Evolutionary conservation across 2,113 vertebrate genomes (phyloP), one percentile per base, ranked within the genome.

Genomic region (Tenebrosternarchus preto): DNA sequence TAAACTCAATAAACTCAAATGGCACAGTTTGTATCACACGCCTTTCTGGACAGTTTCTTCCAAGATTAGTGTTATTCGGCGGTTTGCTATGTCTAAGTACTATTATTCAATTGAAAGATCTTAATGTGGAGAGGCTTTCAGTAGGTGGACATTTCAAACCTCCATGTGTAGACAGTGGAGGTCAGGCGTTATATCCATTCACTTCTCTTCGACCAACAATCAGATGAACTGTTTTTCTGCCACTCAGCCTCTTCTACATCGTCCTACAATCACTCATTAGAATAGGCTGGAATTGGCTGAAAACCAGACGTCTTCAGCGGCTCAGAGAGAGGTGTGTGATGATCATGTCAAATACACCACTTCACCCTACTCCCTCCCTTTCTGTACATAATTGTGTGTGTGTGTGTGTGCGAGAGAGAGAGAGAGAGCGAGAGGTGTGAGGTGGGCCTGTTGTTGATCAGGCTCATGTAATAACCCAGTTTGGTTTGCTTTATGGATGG

Each of bases 291-390:
- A 76, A 73, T 63, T 77, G 75, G n/a, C n/a, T n/a, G 79, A 61
- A 77, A 39, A 78, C 81, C 79, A 84, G 78, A 77, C 67, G 68
- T 77, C 69, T 78, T 73, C 78, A 78, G 76, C 83, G 70, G 78
- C 69, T 64, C 31, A 7, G 43, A 31, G 63, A 81, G 63, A 78
- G 46, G 66, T 64, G 71, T 71, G 73, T 69, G 78, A 78, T 56
- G 68, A 79, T 79, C 72, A 77, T 72, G 80, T 78, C 83, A 85
- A 80, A 73, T 63, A 50, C 50, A 22, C 60, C 66, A 12, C 33
- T 59, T n/a, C 33, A 50, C 20, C 17, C 25, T 78, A 20, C 33
- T 15, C n/a, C 69, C 82, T 25, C 53, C 71, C 27, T 72, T 64
- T 31, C 60, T 53, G 29, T 22, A 36, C 46, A 2, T 63, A 20